These are phyloP conservation scores for Terrapene triunguis DNA, from an alignment of 2,113 vertebrate species.

Conservation along the genomic window DNA sequence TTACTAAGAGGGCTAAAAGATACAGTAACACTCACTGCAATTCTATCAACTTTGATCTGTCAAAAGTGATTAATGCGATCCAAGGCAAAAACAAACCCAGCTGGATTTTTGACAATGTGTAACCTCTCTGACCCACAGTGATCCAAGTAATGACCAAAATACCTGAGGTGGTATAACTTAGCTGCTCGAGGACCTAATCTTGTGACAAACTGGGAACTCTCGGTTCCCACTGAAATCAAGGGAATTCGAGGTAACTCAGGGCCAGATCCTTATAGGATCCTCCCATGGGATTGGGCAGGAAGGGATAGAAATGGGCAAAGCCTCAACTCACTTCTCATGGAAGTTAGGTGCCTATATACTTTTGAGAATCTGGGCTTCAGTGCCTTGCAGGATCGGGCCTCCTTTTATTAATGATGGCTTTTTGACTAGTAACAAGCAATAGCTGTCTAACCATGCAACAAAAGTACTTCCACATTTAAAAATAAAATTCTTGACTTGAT, in stretches of 20 bases:
- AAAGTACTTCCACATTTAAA: neutral
- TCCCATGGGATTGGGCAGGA: neutral
- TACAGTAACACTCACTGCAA: neutral
- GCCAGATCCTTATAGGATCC: neutral
- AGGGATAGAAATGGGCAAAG: neutral
- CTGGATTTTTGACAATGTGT: constrained; percentile 29
- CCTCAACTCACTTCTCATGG: neutral
- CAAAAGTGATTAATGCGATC: constrained; percentile 40
- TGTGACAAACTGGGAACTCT: neutral
- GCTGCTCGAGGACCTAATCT: neutral
- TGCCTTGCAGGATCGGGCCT: neutral
- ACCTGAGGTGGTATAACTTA: constrained; percentile 23
- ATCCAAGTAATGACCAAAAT: constrained; percentile 30
- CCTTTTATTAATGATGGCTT: neutral
- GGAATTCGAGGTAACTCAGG: neutral
- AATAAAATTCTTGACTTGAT: neutral
- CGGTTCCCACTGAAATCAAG: neutral
- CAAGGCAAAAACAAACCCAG: neutral
- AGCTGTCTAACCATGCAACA: neutral
- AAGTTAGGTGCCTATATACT: rapidly evolving
- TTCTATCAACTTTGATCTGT: constrained; percentile 25
- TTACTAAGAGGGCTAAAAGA: neutral
- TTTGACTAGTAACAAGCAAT: neutral
- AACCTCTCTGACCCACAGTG: constrained; percentile 35
- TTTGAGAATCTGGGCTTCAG: neutral